Evolutionary conservation across 2,113 vertebrate species (phyloP).

Genomic region (Bubo scandiacus): DNA sequence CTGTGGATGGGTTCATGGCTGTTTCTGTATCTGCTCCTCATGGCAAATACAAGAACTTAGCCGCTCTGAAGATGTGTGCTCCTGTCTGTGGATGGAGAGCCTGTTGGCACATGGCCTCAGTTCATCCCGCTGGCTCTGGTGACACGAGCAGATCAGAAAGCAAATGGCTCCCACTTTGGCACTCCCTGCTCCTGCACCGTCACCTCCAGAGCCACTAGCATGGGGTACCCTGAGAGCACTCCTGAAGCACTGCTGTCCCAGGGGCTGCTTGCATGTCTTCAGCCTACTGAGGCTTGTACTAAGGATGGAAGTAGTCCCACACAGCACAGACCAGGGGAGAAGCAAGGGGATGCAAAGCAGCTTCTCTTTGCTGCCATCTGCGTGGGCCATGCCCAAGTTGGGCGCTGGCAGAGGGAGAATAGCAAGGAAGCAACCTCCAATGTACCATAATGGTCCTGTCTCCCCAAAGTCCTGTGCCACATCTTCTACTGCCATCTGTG

Average conservation of each 20-base stretch:
- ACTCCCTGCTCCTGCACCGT: neutral
- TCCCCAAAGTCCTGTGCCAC: neutral
- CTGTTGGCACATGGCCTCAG: neutral
- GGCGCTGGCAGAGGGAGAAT: neutral
- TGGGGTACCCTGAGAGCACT: neutral
- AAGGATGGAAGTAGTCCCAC: neutral
- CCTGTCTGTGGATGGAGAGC: neutral
- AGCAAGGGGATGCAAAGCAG: neutral
- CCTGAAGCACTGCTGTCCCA: neutral
- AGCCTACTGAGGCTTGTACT: neutral
- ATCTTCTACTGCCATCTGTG: neutral
- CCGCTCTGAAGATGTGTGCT: accelerated
- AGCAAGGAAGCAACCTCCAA: neutral
- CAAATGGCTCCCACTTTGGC: neutral
- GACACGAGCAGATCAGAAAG: neutral
- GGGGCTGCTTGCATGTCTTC: neutral
- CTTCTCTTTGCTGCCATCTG: neutral
- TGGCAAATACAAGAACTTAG: accelerated
- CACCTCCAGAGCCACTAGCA: neutral
- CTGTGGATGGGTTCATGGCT: neutral
- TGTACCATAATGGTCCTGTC: neutral
- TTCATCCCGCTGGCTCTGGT: neutral
- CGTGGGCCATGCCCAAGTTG: neutral
- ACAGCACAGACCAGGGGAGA: neutral
- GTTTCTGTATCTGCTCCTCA: neutral